phyloP scores from a whole-genome alignment of 2,113 vertebrate genomes.

The Limanda limanda region DNA sequence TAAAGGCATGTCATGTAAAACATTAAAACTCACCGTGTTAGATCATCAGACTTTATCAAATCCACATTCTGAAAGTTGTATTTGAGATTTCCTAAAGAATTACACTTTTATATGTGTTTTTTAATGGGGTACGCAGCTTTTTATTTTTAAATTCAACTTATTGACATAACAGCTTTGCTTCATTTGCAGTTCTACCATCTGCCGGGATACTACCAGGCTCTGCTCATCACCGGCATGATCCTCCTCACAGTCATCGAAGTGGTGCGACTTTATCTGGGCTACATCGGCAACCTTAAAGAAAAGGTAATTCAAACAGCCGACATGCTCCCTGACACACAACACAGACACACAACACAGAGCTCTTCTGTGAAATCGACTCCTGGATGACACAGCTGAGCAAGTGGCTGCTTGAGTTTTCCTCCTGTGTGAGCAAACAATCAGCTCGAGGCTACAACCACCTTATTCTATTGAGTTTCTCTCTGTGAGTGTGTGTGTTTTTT shows the following conservation, averaged over 20 bases:
- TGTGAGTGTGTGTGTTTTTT: background rate
- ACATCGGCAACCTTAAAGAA: slow-evolving; percentile 87
- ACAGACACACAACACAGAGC: background rate
- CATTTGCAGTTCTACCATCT: slow-evolving; percentile 82
- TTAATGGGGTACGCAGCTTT: background rate
- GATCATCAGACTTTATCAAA: no score
- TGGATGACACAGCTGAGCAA: slow-evolving; percentile 24
- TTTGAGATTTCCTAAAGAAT: background rate
- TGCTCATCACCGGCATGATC: slow-evolving; percentile 82
- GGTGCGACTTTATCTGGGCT: slow-evolving; percentile 86
- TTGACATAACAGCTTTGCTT: background rate
- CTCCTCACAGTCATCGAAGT: slow-evolving; percentile 81
- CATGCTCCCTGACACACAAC: no score
- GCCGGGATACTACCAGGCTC: slow-evolving; percentile 85
- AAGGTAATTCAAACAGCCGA: slow-evolving; percentile 78
- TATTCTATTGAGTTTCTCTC: background rate
- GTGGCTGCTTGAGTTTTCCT: slow-evolving; percentile 12
- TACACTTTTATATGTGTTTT: background rate
- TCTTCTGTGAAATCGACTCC: slow-evolving; percentile 8
- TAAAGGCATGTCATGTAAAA: no score
- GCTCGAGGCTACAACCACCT: no score
- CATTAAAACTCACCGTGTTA: no score
- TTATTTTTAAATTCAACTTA: background rate
- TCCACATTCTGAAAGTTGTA: no score
- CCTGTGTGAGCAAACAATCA: background rate